These are phyloP conservation scores for Leuciscus idus DNA, from an alignment of 2,113 vertebrate species.

Conservation along the genomic window DNA sequence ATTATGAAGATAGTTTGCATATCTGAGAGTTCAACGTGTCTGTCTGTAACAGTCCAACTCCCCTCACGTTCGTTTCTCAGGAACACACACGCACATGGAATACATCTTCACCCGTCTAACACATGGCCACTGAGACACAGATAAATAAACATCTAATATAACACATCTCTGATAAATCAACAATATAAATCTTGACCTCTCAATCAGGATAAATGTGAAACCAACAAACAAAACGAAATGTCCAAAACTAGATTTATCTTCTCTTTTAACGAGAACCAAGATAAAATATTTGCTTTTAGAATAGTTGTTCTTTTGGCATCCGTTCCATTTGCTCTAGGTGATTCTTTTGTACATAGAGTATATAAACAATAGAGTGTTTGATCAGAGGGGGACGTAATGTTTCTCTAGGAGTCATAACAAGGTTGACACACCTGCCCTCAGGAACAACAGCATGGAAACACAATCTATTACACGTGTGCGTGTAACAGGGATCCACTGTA, in stretches of 20 bases:
- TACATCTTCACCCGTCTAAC: not conserved
- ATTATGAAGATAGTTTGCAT: constrained; percentile 16
- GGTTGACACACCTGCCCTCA: constrained; percentile 32
- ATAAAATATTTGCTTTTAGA: constrained; percentile 43
- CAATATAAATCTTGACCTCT: constrained; percentile 42
- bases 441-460: constrained; percentile 12
- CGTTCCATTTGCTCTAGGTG: constrained; percentile 10
- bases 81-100: not conserved
- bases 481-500: constrained; percentile 24
- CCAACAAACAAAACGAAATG: not conserved
- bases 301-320: constrained; percentile 46
- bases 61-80: not conserved
- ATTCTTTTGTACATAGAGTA: constrained; percentile 33
- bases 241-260: constrained; percentile 37
- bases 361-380: constrained; percentile 31
- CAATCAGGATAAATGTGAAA: constrained; percentile 23
- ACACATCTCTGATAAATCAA: constrained; percentile 36
- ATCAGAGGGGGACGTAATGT: constrained; percentile 22
- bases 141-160: constrained; percentile 44
- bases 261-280: constrained; percentile 29
- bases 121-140: constrained; percentile 26
- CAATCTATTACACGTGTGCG: constrained; percentile 5
- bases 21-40: not conserved
- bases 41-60: not conserved
- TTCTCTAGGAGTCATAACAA: constrained; percentile 18